Percentiles rank a stretch among this genome's conserved stretches.
Conservation (phyloP, 2,113 vertebrate species). For the Atrichornis clamosus region DNA sequence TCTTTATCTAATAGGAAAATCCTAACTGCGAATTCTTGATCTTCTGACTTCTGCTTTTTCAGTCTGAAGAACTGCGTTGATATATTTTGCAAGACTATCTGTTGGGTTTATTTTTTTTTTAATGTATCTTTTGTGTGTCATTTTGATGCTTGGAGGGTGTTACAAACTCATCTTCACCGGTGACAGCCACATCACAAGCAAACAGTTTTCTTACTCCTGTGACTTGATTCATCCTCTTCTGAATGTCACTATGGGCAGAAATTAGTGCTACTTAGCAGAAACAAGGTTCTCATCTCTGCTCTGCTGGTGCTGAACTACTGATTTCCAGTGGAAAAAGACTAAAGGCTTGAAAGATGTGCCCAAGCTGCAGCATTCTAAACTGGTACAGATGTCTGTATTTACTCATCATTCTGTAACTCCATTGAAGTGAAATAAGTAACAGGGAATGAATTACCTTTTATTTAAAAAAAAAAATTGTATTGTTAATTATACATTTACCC, state of each 20-base stretch:
- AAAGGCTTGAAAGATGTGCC: neutral
- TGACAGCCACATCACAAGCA: constrained; percentile 15
- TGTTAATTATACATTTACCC: neutral
- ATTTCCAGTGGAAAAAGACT: neutral
- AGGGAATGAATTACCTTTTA: neutral
- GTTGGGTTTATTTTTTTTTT: neutral
- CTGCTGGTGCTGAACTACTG: neutral
- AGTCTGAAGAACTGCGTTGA: neutral
- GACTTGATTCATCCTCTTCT: neutral
- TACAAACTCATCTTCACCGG: neutral
- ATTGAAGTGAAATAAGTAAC: neutral
- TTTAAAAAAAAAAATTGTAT: neutral
- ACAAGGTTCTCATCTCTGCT: neutral
- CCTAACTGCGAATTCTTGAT: constrained; percentile 4
- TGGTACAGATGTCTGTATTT: neutral
- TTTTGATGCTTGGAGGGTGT: constrained; percentile 18
- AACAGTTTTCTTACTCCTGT: constrained; percentile 2
- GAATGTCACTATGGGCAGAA: constrained; percentile 19
- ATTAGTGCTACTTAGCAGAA: constrained; percentile 8
- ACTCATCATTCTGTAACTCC: neutral
- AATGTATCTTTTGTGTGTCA: neutral
- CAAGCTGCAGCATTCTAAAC: neutral
- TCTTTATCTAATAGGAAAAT: constrained; percentile 36
- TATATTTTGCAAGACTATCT: neutral
- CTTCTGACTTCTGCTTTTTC: neutral